These are phyloP conservation scores for Caradrina clavipalpis DNA, from an alignment of 2,888 invertebrate species.

Conservation along the genomic window DNA sequence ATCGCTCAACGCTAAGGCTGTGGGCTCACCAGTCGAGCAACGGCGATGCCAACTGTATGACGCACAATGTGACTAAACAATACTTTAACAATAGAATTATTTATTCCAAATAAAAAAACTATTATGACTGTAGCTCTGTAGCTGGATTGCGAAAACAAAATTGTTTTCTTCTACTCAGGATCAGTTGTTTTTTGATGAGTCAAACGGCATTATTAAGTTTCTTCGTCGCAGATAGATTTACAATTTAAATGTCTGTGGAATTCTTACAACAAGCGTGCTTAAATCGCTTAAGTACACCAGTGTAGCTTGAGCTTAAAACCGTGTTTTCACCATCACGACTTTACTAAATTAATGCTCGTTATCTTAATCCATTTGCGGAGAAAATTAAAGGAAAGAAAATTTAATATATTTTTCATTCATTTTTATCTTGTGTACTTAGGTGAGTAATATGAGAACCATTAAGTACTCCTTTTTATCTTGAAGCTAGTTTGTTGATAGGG, in stretches of 20 bases:
- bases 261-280: neutral
- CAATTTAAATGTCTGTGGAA: slow-evolving; percentile 10
- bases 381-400: slow-evolving; percentile 36
- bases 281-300: slow-evolving; percentile 4
- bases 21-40: neutral
- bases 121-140: slow-evolving; percentile 10
- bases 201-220: slow-evolving; percentile 43
- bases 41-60: slow-evolving; percentile 7
- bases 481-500: slow-evolving; percentile 4
- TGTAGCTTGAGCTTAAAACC: slow-evolving; percentile 39
- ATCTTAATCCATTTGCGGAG: slow-evolving; percentile 42
- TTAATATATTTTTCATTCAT: slow-evolving; percentile 32
- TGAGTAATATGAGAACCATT: slow-evolving; percentile 21
- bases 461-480: slow-evolving; percentile 29
- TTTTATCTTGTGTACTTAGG: slow-evolving; percentile 12
- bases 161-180: slow-evolving; percentile 38
- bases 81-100: slow-evolving; percentile 16
- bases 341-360: slow-evolving; percentile 50
- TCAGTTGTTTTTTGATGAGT: slow-evolving; percentile 38
- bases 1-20: slow-evolving; percentile 11
- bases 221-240: slow-evolving; percentile 22
- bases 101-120: slow-evolving; percentile 34
- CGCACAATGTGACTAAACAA: slow-evolving; percentile 38
- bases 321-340: slow-evolving; percentile 31
- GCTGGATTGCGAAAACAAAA: slow-evolving; percentile 22